Conservation (phyloP, 2,888 invertebrate species). For the Watsonalla binaria region DNA sequence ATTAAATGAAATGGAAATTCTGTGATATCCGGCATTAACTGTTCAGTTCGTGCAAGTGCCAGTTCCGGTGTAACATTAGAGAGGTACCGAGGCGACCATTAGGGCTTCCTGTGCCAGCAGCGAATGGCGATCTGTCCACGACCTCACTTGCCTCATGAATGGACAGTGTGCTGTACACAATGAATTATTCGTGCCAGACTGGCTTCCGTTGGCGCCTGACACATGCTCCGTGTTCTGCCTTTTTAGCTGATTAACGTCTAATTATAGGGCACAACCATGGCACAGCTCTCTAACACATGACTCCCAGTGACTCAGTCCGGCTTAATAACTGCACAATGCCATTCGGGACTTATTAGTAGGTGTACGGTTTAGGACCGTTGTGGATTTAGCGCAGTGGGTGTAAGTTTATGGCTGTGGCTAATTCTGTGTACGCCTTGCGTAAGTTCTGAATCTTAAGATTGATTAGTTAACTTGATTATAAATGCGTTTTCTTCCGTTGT, state of each 20-base stretch:
- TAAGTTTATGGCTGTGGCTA: slow-evolving; percentile 21
- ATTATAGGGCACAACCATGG: slow-evolving; percentile 69
- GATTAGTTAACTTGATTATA: neutral
- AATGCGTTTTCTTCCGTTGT: neutral
- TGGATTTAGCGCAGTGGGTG: slow-evolving; percentile 36
- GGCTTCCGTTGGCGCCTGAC: slow-evolving; percentile 69
- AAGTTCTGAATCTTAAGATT: slow-evolving; percentile 4
- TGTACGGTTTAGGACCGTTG: slow-evolving; percentile 31
- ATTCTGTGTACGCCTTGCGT: slow-evolving; percentile 9
- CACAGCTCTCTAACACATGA: slow-evolving; percentile 59
- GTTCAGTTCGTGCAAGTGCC: slow-evolving; percentile 62
- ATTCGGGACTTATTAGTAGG: slow-evolving; percentile 48
- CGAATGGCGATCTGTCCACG: slow-evolving; percentile 48
- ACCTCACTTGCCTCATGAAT: slow-evolving; percentile 57
- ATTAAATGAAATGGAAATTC: slow-evolving; percentile 16
- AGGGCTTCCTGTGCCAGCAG: slow-evolving; percentile 60
- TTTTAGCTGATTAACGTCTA: slow-evolving; percentile 74
- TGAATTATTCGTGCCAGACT: slow-evolving; percentile 68
- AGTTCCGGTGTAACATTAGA: slow-evolving; percentile 59
- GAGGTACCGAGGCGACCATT: slow-evolving; percentile 50
- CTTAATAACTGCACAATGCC: slow-evolving; percentile 50
- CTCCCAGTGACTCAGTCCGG: slow-evolving; percentile 61
- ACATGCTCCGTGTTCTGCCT: slow-evolving; percentile 59
- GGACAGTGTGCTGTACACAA: slow-evolving; percentile 55
- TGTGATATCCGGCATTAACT: slow-evolving; percentile 45